These are phyloP conservation scores for Tachuris rubrigastra DNA, from an alignment of 2,113 vertebrate species.

Conservation along the genomic window DNA sequence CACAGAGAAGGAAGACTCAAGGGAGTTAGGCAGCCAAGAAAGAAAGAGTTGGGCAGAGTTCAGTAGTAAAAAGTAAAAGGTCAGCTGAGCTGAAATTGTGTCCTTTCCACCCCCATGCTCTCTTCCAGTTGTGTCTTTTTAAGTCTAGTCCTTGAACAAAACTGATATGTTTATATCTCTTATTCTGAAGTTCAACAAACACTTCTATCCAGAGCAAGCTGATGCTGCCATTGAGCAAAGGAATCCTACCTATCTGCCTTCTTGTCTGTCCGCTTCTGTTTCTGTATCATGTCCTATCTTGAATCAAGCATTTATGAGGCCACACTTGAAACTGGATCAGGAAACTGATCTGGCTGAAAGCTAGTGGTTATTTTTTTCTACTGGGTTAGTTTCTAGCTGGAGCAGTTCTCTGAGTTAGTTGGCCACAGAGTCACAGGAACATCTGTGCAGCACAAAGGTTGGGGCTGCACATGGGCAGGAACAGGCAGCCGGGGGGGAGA, in stretches of 20 bases:
- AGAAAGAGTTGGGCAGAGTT: not conserved
- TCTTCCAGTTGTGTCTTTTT: not conserved
- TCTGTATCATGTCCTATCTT: not conserved
- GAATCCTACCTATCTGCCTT: not conserved
- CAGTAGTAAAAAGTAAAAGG: not conserved
- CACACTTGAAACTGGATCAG: not conserved
- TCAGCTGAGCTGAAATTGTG: not conserved
- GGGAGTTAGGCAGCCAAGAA: not conserved
- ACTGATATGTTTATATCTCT: not conserved
- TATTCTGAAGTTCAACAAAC: not conserved
- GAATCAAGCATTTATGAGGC: not conserved
- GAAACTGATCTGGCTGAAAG: not conserved
- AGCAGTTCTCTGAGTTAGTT: not conserved
- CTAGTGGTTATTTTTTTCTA: not conserved
- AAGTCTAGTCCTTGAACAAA: not conserved
- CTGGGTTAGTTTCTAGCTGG: not conserved
- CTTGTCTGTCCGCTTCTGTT: not conserved
- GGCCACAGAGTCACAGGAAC: not conserved
- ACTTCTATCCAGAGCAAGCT: not conserved
- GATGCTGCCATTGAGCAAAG: not conserved
- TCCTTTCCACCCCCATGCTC: rapidly evolving
- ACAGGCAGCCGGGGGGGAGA: not conserved
- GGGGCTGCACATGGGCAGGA: not conserved
- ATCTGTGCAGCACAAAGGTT: not conserved
- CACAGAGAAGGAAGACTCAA: not conserved